Conservation (phyloP, 2,888 invertebrate genomes). For the Lepeophtheirus nordmannii region DNA sequence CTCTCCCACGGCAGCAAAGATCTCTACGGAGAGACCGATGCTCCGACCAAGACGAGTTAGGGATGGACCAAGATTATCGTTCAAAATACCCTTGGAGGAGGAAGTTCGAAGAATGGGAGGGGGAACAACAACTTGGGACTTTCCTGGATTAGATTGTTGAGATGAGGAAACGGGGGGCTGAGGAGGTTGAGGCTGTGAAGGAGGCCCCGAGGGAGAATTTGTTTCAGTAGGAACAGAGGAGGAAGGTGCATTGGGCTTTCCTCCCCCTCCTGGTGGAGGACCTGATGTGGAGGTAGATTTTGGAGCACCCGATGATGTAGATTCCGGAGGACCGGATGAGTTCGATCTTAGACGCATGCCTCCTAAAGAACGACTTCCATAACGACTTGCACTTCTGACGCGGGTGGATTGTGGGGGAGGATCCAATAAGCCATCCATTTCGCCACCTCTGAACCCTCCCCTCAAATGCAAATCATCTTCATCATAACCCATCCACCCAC, state of each 20-base stretch:
- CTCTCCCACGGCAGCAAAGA: conserved; percentile 95
- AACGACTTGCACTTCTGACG: not conserved
- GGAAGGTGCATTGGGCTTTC: not conserved
- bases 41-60: conserved; percentile 86
- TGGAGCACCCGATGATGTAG: not conserved
- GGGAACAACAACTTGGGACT: not conserved
- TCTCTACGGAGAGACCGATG: conserved; percentile 87
- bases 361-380: not conserved
- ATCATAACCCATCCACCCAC: conserved; percentile 1
- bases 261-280: conserved; percentile 1
- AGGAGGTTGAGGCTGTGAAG: not conserved
- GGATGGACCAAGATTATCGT: conserved; percentile 40
- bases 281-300: not conserved
- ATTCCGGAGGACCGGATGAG: not conserved
- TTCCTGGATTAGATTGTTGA: not conserved
- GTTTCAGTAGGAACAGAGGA: not conserved
- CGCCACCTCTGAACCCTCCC: conserved; percentile 40
- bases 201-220: not conserved
- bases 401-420: conserved; percentile 8
- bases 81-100: not conserved
- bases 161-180: not conserved
- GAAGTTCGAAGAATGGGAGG: not conserved
- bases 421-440: not conserved
- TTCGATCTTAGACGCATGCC: conserved; percentile 1
- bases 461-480: conserved; percentile 33